phyloP scores from a whole-genome alignment of 2,888 invertebrate species.

The Troides aeacus region DNA sequence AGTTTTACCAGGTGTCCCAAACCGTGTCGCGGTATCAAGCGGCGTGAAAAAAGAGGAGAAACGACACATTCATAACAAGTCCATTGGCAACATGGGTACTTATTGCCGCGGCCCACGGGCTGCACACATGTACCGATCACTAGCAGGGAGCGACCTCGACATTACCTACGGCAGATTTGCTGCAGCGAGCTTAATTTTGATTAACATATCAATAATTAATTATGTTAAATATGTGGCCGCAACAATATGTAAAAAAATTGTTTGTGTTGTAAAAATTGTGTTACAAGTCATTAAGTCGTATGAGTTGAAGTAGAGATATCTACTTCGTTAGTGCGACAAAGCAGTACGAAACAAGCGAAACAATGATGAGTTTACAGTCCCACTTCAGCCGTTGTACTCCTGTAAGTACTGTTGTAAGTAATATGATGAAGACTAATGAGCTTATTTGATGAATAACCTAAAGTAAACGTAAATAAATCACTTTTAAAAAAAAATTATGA shows the following conservation, averaged over 20 bases:
- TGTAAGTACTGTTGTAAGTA: too few species aligned
- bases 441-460: too few species aligned
- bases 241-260: slow-evolving; percentile 17
- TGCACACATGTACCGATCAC: too few species aligned
- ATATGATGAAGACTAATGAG: too few species aligned
- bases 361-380: slow-evolving; percentile 21
- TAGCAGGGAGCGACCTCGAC: too few species aligned
- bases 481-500: too few species aligned
- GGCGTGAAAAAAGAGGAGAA: slow-evolving; percentile 78
- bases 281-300: neutral
- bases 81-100: slow-evolving; percentile 38
- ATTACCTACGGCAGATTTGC: too few species aligned
- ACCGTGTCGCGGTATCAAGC: slow-evolving; percentile 77
- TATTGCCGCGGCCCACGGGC: slow-evolving; percentile 8
- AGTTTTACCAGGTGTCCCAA: slow-evolving; percentile 76
- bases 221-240: slow-evolving; percentile 11
- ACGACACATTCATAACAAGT: slow-evolving; percentile 74
- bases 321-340: slow-evolving; percentile 20
- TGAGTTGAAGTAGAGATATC: slow-evolving; percentile 1
- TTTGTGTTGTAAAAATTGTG: slow-evolving; percentile 5
- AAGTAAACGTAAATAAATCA: too few species aligned
- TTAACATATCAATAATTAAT: neutral
- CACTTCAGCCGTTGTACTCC: too few species aligned
- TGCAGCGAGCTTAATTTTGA: neutral
- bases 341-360: slow-evolving; percentile 31